Evolutionary conservation across 2,797 vertebrate genomes (phyloP).

Genomic region (Chrysocyon brachyurus): DNA sequence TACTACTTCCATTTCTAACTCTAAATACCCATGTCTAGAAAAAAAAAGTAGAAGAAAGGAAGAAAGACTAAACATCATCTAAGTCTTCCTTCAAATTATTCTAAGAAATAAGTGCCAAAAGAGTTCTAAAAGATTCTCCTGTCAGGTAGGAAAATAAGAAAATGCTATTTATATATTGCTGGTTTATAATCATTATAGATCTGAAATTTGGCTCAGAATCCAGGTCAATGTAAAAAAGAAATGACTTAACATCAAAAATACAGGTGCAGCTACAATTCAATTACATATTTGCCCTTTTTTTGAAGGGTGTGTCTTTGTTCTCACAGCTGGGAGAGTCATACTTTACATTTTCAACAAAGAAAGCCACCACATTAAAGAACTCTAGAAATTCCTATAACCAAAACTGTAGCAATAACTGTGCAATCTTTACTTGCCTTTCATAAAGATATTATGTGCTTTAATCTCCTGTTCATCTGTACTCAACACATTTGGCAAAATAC

Average conservation of each 20-base stretch:
- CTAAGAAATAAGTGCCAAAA: slow-evolving; percentile 2
- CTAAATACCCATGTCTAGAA: slow-evolving; percentile 32
- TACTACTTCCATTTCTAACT: slow-evolving; percentile 57
- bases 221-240: slow-evolving; percentile 69
- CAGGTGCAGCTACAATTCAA: slow-evolving; percentile 83
- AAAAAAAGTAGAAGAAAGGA: background rate
- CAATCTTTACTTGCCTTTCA: slow-evolving; percentile 76
- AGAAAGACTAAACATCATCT: slow-evolving; percentile 41
- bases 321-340: slow-evolving; percentile 83
- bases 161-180: slow-evolving; percentile 64
- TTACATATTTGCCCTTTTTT: slow-evolving; percentile 74
- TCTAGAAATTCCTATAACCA: slow-evolving; percentile 74
- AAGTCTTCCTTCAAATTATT: slow-evolving; percentile 70
- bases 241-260: slow-evolving; percentile 80
- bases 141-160: slow-evolving; percentile 52
- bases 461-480: slow-evolving; percentile 81
- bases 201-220: slow-evolving; percentile 78
- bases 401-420: slow-evolving; percentile 76
- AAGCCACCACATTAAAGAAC: slow-evolving; percentile 84
- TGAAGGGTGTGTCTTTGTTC: slow-evolving; percentile 86
- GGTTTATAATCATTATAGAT: slow-evolving; percentile 70
- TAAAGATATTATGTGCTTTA: slow-evolving; percentile 69
- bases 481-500: slow-evolving; percentile 79
- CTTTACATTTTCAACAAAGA: slow-evolving; percentile 82
- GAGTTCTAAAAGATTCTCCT: slow-evolving; percentile 59